These are phyloP conservation scores for Callyntrura guangdongensis DNA, from an alignment of 2,888 invertebrate genomes.

Conservation along the genomic window DNA sequence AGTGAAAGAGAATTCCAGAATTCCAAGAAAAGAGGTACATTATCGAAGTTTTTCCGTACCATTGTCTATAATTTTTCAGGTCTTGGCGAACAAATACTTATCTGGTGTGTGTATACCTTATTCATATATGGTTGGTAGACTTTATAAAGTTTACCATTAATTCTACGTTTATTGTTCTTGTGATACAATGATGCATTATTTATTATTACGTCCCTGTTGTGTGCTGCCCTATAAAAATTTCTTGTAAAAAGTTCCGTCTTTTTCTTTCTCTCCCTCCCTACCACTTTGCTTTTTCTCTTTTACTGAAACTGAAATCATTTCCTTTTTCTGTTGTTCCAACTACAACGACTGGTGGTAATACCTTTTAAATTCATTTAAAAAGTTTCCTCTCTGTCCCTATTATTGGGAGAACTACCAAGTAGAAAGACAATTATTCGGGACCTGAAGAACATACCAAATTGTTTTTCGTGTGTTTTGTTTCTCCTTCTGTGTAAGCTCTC, in stretches of 20 bases:
- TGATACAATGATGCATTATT: background rate
- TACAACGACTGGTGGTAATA: background rate
- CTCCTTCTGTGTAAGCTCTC: background rate
- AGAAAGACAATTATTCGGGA: background rate
- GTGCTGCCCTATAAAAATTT: background rate
- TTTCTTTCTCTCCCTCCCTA: background rate
- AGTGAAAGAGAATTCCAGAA: background rate
- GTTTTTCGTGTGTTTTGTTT: too few species aligned
- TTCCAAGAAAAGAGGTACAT: background rate
- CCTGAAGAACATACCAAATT: background rate
- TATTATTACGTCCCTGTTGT: background rate
- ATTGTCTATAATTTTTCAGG: too few species aligned
- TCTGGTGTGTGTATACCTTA: background rate
- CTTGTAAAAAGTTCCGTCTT: too few species aligned
- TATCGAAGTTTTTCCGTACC: too few species aligned
- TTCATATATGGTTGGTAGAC: background rate
- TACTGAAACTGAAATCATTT: background rate
- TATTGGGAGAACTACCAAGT: background rate
- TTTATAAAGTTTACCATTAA: background rate
- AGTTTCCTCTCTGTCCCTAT: background rate
- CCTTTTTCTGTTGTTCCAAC: background rate
- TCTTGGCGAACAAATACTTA: background rate
- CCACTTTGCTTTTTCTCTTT: background rate
- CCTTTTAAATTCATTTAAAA: slow-evolving; percentile 28
- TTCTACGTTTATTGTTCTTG: background rate